Conservation (phyloP, 2,888 invertebrate genomes). For the Drosophila pseudotakahashii region DNA sequence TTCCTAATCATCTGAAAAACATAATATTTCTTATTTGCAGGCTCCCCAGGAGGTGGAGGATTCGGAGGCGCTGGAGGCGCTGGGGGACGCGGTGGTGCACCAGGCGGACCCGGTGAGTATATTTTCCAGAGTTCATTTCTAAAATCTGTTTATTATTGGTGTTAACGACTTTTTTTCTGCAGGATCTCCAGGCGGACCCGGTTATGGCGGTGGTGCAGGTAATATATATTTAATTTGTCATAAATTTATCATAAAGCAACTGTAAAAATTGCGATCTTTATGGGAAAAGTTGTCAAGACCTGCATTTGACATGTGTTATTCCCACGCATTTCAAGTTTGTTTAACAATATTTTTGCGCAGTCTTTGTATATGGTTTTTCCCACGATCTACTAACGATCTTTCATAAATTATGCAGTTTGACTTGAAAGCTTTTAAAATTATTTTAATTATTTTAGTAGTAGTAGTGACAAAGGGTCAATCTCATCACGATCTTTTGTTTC, state of each 20-base stretch:
- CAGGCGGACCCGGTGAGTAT: not conserved
- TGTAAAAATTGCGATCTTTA: not conserved
- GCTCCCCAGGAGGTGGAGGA: not conserved
- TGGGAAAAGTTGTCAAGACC: not conserved
- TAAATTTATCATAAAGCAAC: not conserved
- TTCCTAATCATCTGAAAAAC: no score
- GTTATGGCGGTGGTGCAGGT: constrained; percentile 8
- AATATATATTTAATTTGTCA: not conserved
- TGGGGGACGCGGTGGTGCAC: constrained; percentile 6
- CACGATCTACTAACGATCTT: constrained; percentile 1
- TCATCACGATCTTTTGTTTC: not conserved
- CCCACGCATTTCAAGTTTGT: not conserved
- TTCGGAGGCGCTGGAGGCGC: not conserved
- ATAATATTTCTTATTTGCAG: no score
- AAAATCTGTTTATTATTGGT: no score
- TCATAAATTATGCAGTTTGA: not conserved
- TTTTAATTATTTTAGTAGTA: not conserved
- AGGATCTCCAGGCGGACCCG: constrained; percentile 5
- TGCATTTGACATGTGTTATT: not conserved
- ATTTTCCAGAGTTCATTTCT: not conserved
- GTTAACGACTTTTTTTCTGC: not conserved
- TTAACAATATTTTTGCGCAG: not conserved
- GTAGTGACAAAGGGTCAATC: not conserved
- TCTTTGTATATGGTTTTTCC: not conserved
- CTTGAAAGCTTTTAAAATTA: not conserved